phyloP scores from a whole-genome alignment of 2,797 vertebrate species.

The Galagoides demidoff region DNA sequence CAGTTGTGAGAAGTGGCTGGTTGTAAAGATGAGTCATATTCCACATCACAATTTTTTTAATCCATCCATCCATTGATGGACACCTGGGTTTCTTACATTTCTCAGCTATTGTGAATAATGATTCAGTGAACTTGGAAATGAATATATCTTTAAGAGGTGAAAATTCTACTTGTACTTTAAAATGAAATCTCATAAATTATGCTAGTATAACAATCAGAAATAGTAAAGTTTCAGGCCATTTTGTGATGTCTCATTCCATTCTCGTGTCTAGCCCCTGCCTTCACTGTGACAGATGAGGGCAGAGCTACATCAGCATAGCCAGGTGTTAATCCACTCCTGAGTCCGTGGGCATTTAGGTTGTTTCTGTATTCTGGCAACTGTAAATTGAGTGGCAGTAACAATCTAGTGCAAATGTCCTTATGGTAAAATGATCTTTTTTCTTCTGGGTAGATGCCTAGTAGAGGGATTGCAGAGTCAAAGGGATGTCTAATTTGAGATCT shows the following conservation, averaged over 20 bases:
- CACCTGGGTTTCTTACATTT: background rate
- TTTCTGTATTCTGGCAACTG: too few relatives aligned
- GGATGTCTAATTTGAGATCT: too few relatives aligned
- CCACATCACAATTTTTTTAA: background rate
- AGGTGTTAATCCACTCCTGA: background rate
- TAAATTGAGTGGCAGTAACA: too few relatives aligned
- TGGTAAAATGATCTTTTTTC: too few relatives aligned
- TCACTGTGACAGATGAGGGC: background rate
- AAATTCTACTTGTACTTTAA: background rate
- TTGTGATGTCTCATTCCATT: background rate
- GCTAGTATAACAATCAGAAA: background rate
- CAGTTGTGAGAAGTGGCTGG: background rate
- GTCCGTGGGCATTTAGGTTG: too few relatives aligned
- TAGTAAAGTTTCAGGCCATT: background rate
- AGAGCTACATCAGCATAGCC: background rate
- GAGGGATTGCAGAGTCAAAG: too few relatives aligned
- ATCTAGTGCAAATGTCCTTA: too few relatives aligned
- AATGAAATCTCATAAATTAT: background rate
- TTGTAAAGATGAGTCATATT: background rate
- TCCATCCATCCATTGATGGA: background rate
- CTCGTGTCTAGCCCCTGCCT: background rate
- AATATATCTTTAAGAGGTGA: background rate
- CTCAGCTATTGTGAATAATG: background rate
- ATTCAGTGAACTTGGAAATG: background rate
- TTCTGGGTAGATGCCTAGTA: too few relatives aligned